Evolutionary conservation across 2,797 vertebrate genomes (phyloP).

Genomic region (Tympanoctomys barrerae): DNA sequence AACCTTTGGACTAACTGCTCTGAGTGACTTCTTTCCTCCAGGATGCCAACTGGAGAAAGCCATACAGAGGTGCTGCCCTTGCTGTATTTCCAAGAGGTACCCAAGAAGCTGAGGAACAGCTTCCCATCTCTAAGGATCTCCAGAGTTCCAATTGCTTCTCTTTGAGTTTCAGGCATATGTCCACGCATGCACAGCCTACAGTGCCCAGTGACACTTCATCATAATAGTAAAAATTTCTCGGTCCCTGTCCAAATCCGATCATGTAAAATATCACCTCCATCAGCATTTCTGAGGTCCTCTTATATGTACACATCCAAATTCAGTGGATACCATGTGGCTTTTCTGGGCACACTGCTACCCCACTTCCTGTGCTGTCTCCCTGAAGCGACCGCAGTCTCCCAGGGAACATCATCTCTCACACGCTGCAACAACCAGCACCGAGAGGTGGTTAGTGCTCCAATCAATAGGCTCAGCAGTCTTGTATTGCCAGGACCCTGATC

Average conservation of each 20-base stretch:
- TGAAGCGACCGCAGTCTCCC: neutral
- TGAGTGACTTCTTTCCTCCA: conserved; percentile 50
- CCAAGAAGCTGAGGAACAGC: conserved; percentile 17
- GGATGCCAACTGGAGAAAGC: conserved; percentile 56
- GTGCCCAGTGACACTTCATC: neutral
- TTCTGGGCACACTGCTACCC: neutral
- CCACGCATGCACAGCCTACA: neutral
- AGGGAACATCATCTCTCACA: neutral
- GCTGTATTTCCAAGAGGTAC: conserved; percentile 52
- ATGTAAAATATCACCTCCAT: neutral
- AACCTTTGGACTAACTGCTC: conserved; percentile 70
- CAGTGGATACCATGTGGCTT: neutral
- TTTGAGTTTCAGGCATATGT: neutral
- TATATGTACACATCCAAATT: neutral
- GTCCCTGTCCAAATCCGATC: neutral
- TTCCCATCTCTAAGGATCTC: neutral
- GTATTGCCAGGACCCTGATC: neutral
- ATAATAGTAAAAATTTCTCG: neutral
- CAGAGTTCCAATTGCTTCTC: neutral
- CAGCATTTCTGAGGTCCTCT: neutral
- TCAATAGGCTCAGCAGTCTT: neutral
- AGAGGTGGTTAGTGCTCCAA: neutral
- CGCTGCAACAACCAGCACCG: neutral
- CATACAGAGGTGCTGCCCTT: neutral
- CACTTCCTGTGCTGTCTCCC: neutral